phyloP scores from a whole-genome alignment of 2,797 vertebrate genomes.

The Intellagama lesueurii region DNA sequence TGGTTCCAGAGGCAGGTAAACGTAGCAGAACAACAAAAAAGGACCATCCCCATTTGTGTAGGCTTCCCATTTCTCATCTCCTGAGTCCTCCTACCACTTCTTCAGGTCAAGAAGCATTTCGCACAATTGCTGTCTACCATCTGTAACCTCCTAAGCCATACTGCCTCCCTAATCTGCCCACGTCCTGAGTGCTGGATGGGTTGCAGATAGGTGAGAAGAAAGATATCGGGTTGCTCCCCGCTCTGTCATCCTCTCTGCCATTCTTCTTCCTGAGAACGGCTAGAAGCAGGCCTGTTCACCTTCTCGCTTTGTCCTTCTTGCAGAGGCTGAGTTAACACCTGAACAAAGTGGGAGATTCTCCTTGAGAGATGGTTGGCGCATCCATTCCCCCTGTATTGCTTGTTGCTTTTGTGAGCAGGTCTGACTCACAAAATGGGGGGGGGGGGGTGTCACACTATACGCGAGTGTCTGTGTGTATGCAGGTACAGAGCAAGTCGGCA shows the following conservation, averaged over 20 bases:
- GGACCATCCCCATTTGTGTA: conserved; percentile 30
- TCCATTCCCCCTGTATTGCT: neutral
- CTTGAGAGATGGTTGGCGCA: neutral
- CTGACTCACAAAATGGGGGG: neutral
- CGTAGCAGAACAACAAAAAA: conserved; percentile 33
- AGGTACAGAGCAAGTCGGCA: neutral
- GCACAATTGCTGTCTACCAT: neutral
- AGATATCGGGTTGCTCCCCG: no score
- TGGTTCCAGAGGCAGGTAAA: neutral
- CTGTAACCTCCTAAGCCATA: neutral
- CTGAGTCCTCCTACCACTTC: conserved; percentile 3
- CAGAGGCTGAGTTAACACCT: neutral
- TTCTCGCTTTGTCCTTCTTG: neutral
- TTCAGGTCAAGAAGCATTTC: neutral
- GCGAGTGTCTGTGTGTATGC: no score
- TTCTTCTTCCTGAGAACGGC: neutral
- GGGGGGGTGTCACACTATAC: no score
- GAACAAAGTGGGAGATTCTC: neutral
- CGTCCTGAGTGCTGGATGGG: neutral
- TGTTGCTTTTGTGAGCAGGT: neutral
- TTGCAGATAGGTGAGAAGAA: neutral
- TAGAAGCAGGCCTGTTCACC: neutral
- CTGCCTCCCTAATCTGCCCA: neutral
- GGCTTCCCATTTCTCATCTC: neutral
- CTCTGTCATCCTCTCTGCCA: no score